Evolutionary conservation across 1,140 invertebrate species (phyloP).

Genomic region (Papilio polyxenes): DNA sequence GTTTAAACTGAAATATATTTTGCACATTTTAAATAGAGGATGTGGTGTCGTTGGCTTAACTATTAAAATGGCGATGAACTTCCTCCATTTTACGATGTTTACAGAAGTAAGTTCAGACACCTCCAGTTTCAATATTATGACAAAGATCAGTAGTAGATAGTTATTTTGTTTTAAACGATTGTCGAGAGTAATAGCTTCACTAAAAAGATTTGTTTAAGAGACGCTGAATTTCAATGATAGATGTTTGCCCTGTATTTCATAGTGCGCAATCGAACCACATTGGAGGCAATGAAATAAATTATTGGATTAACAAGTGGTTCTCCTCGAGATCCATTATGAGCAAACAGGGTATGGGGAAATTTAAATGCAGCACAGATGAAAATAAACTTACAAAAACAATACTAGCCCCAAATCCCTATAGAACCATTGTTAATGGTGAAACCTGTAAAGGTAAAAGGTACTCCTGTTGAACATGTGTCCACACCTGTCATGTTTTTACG

Average conservation of each 20-base stretch:
- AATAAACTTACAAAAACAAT: not conserved
- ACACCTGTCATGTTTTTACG: conserved; percentile 23
- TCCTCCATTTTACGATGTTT: conserved; percentile 8
- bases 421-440: not conserved
- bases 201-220: not conserved
- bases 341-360: not conserved
- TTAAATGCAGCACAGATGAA: not conserved
- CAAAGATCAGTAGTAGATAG: not conserved
- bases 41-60: conserved; percentile 4
- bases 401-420: not conserved
- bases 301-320: conserved; percentile 19
- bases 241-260: conserved; percentile 10
- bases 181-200: not conserved
- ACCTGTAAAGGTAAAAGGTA: conserved; percentile 1
- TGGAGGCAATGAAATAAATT: not conserved
- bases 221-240: not conserved
- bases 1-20: conserved; percentile 2
- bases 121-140: not conserved
- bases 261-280: not conserved
- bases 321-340: not conserved
- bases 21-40: conserved; percentile 6
- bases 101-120: conserved; percentile 14
- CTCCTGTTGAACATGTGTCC: not conserved
- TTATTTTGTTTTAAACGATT: not conserved
- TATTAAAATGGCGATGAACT: conserved; percentile 26